Percentiles rank a stretch among this genome's conserved stretches.
phyloP scores from a whole-genome alignment of 1,140 invertebrate species.

The Brachystomella parvula region DNA sequence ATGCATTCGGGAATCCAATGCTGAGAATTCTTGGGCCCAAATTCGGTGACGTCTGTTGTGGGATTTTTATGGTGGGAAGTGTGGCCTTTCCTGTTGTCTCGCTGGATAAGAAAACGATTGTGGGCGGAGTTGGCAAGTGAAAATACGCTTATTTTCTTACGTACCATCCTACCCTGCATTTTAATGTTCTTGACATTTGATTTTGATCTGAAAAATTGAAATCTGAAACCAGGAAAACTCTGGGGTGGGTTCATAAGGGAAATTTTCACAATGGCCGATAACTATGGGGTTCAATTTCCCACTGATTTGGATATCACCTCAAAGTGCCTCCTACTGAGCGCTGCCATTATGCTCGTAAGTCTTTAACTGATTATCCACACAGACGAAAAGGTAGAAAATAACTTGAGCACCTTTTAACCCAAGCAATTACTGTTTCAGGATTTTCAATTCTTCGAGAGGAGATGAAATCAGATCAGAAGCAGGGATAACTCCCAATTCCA shows the following conservation, averaged over 20 bases:
- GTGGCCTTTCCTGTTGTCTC: conserved; percentile 12
- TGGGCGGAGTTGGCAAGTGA: conserved; percentile 10
- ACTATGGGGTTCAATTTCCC: conserved; percentile 69
- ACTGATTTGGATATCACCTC: conserved; percentile 69
- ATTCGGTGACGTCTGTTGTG: conserved; percentile 9
- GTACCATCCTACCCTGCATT: no score
- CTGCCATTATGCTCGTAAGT: conserved; percentile 39
- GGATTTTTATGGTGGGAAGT: conserved; percentile 11
- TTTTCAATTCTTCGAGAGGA: conserved; percentile 8
- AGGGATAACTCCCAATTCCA: no score
- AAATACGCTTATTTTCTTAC: no score
- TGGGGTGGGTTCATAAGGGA: conserved; percentile 63
- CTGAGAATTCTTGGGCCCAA: background rate
- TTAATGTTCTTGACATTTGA: background rate
- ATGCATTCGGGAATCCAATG: conserved; percentile 16
- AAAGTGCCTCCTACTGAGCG: conserved; percentile 68
- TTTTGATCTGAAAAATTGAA: background rate
- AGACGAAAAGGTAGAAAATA: background rate
- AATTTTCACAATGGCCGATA: conserved; percentile 63
- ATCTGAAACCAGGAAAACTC: conserved; percentile 9
- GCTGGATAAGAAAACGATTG: conserved; percentile 9
- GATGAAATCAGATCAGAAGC: no score
- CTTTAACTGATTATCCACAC: background rate
- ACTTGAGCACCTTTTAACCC: background rate
- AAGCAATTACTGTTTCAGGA: no score